Base-by-base conservation (phyloP, 35 echinoderm and acorn worm genomes). In the Acanthaster planci region DNA sequence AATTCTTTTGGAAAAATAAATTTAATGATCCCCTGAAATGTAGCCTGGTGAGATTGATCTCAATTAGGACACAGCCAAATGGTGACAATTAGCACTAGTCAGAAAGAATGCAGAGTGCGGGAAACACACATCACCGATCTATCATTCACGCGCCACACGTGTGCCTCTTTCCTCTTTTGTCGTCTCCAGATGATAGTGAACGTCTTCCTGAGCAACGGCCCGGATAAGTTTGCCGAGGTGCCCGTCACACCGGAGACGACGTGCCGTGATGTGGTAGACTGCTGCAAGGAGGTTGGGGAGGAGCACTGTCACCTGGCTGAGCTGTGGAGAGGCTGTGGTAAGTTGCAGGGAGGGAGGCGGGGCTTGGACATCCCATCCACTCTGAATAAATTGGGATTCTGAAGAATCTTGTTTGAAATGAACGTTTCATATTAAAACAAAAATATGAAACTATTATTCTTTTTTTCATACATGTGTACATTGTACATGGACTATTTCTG, bases 231-330 rank as follows among this genome's bases (percentile, higher is more conserved):
- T 14, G 81, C 81, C 7, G 95, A 97, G 50, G 75, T 97, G 29
- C 95, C 95, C 52, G 85, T 97, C 37, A 91, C 89, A 8, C 95
- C 92, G 44, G 91, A 93, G 38, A 97, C 95, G 75, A 93, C 85
- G 18, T 93, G 91, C 54, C 79, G 85, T 47, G 95, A 97, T 89
- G 85, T 97, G 26, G 64, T 97, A 60, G 95, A 97, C 50, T 84
- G 86, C 55, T 93, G 91, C 77, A 93, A 85, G 53, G 91, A 97
- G 35, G 59, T 85, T 0, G 90, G 86, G 42, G 95, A 93, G 80
- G 85, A 88, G 36, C 85, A 93, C 6, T 93, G 92, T 72, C 92
- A 97, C 55, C 72, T 97, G 54, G 95, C 95, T 36, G 95, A 97
- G 54, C 76, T 91, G 47, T 90, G 92, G 80, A 87, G 89, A 87